Conservation (phyloP, 2,888 invertebrate genomes). For the Oscheius sp. region DNA sequence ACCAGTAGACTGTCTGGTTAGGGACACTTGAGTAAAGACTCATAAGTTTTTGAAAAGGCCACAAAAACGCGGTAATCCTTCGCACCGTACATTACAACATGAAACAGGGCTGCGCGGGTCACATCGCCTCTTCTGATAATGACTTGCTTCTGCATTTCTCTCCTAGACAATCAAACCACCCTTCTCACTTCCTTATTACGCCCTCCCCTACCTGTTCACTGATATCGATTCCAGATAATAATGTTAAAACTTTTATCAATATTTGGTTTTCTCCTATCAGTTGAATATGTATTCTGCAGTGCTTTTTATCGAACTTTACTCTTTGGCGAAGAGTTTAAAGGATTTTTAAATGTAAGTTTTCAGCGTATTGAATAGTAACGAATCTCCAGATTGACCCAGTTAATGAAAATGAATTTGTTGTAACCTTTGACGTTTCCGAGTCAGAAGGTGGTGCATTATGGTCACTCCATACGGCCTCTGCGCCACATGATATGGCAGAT, state of each 20-base stretch:
- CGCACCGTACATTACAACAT: conserved; percentile 36
- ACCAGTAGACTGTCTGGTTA: background rate
- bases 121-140: conserved; percentile 24
- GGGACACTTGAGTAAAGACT: no score
- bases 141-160: conserved; percentile 32
- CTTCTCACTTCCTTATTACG: conserved; percentile 23
- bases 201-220: background rate
- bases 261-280: background rate
- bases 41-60: conserved; percentile 5
- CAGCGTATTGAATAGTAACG: background rate
- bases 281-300: background rate
- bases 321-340: conserved; percentile 60
- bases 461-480: conserved; percentile 55
- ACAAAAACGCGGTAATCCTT: conserved; percentile 31
- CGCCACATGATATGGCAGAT: conserved; percentile 61
- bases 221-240: conserved; percentile 19
- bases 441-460: conserved; percentile 48
- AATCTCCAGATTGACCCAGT: conserved; percentile 45
- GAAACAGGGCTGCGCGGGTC: conserved; percentile 32
- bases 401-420: conserved; percentile 52
- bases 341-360: conserved; percentile 56
- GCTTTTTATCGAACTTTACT: conserved; percentile 48
- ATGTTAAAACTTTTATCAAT: conserved; percentile 14
- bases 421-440: conserved; percentile 50
- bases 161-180: background rate